Conservation (phyloP, 53 echinoderm and acorn worm species). For the Temnopleurus reevesii region DNA sequence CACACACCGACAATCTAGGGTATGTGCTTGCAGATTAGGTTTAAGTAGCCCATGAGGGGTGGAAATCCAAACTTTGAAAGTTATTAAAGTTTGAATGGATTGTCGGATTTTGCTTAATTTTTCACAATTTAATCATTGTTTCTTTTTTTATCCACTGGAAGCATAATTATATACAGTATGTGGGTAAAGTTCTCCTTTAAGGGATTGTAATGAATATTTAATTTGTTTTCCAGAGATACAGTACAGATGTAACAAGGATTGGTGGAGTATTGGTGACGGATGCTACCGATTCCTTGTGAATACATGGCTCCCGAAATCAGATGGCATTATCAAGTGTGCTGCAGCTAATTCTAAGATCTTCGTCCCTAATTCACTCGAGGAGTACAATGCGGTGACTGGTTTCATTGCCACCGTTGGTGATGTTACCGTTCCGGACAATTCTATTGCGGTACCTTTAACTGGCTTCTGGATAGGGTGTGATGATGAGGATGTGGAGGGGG, state of each 20-base stretch:
- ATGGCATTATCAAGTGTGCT: background rate
- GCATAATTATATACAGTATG: no score
- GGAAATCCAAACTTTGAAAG: no score
- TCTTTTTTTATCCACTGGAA: no score
- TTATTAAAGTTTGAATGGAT: no score
- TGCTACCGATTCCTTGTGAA: background rate
- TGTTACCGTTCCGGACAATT: background rate
- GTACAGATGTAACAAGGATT: background rate
- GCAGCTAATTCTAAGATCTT: background rate
- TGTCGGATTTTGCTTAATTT: no score
- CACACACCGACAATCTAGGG: no score
- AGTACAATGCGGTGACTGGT: background rate
- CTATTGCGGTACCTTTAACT: background rate
- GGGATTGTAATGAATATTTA: background rate
- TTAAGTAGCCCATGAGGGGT: no score
- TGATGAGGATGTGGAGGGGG: background rate
- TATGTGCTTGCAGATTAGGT: no score
- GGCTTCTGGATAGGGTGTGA: slow-evolving; percentile 1
- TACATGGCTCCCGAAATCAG: background rate
- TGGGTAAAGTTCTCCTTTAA: no score
- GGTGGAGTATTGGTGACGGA: background rate
- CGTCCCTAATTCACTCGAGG: background rate
- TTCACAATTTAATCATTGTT: no score
- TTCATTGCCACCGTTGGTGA: background rate
- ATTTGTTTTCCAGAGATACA: background rate